Evolutionary conservation across 2,113 vertebrate species (phyloP).

Genomic region (Columba janthina): DNA sequence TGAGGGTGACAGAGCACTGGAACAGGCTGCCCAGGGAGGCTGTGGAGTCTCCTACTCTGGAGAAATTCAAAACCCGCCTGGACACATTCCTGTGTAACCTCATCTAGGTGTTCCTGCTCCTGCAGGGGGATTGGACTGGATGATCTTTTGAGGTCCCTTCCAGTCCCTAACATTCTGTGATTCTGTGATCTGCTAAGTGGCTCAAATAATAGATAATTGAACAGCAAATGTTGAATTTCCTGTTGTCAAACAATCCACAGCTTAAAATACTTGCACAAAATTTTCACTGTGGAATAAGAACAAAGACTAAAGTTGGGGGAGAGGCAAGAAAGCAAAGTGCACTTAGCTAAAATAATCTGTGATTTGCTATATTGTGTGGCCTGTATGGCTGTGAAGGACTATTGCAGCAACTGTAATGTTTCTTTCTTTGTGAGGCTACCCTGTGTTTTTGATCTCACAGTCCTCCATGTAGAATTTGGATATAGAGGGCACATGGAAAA

Average conservation of each 20-base stretch:
- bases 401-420: neutral
- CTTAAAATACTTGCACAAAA: neutral
- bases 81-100: too few species aligned
- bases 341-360: neutral
- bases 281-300: neutral
- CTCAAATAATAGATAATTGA: neutral
- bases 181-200: neutral
- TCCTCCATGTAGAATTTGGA: neutral
- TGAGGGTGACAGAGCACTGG: too few species aligned
- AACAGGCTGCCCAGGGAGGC: too few species aligned
- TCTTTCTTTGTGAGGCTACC: neutral
- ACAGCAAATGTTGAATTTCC: neutral
- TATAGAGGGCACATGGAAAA: neutral
- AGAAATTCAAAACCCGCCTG: too few species aligned
- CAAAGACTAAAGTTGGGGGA: neutral
- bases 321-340: neutral
- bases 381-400: neutral
- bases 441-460: neutral
- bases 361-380: neutral
- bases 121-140: too few species aligned
- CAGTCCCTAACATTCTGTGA: too few species aligned
- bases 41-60: too few species aligned
- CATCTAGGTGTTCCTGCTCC: too few species aligned
- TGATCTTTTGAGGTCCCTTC: too few species aligned
- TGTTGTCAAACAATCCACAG: neutral